phyloP scores from a whole-genome alignment of 2,888 invertebrate genomes.

The Chymomyza procnemis region DNA sequence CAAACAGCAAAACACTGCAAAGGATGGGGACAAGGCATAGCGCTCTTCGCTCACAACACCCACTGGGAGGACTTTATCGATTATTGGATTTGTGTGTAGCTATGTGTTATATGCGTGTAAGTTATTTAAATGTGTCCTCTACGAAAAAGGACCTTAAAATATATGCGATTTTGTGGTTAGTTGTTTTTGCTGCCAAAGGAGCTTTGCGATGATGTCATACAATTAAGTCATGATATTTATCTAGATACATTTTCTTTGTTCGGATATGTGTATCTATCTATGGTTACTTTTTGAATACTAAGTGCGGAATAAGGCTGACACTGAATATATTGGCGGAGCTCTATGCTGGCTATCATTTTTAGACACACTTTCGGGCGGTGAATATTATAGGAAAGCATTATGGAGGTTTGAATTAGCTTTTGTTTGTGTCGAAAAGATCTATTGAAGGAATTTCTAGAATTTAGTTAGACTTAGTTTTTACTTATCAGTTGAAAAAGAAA shows the following conservation, averaged over 20 bases:
- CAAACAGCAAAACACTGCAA: slow-evolving; percentile 55
- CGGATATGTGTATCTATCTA: not conserved
- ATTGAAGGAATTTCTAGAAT: too few relatives aligned
- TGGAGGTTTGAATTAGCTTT: too few relatives aligned
- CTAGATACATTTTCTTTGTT: not conserved
- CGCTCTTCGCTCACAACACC: not conserved
- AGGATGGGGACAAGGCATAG: not conserved
- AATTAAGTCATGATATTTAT: slow-evolving; percentile 10
- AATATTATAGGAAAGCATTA: too few relatives aligned
- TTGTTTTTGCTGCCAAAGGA: not conserved
- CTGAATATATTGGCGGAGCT: not conserved
- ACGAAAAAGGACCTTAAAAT: not conserved
- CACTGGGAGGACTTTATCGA: slow-evolving; percentile 50
- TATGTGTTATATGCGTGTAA: not conserved
- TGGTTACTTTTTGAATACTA: not conserved
- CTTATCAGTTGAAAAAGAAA: too few relatives aligned
- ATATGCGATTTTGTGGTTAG: not conserved
- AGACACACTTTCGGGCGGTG: too few relatives aligned
- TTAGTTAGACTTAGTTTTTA: too few relatives aligned
- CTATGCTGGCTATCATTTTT: not conserved
- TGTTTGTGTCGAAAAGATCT: too few relatives aligned
- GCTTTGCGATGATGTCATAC: slow-evolving; percentile 32
- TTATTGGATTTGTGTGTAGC: slow-evolving; percentile 59
- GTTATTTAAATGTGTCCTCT: not conserved
- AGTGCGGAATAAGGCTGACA: not conserved